A percentile compares a stretch with the other conserved stretches of the same genome.
These are phyloP conservation scores for Mythimna lalbum DNA, from an alignment of 2,888 invertebrate genomes.

Conservation along the genomic window DNA sequence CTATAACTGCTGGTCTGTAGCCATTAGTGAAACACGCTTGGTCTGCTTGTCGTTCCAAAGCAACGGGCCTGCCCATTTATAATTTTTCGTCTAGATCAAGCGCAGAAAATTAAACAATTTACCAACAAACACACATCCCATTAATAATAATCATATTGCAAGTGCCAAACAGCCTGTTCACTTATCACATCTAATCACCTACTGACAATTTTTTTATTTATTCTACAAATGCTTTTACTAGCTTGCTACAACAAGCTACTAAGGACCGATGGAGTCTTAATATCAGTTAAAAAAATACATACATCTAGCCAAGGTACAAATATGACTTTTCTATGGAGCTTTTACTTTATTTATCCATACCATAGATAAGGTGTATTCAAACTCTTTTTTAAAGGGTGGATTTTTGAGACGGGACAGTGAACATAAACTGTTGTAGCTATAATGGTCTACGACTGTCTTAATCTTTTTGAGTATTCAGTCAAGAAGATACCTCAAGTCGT, in stretches of 20 bases:
- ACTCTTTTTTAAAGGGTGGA: neutral
- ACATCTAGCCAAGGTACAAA: constrained; percentile 39
- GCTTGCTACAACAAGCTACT: constrained; percentile 88
- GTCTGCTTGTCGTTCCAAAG: neutral
- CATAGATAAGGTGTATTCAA: constrained; percentile 13
- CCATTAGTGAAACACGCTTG: neutral
- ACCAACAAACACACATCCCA: no score
- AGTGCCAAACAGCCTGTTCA: constrained; percentile 43
- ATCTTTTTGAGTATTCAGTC: no score
- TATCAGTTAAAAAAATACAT: constrained; percentile 62
- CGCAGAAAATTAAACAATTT: no score
- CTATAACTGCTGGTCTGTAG: constrained; percentile 7
- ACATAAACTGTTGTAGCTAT: neutral
- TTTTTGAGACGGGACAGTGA: neutral
- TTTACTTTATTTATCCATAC: constrained; percentile 18
- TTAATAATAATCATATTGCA: constrained; percentile 38
- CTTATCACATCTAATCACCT: constrained; percentile 76
- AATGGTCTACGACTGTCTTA: neutral
- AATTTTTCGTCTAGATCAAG: neutral
- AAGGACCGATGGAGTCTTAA: constrained; percentile 69
- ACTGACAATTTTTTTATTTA: constrained; percentile 82
- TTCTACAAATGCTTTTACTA: constrained; percentile 89
- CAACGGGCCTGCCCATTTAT: neutral
- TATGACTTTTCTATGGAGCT: constrained; percentile 28
- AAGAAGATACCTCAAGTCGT: no score